These are phyloP conservation scores for Heterotis niloticus DNA, from an alignment of 2,113 vertebrate species.

Conservation along the genomic window DNA sequence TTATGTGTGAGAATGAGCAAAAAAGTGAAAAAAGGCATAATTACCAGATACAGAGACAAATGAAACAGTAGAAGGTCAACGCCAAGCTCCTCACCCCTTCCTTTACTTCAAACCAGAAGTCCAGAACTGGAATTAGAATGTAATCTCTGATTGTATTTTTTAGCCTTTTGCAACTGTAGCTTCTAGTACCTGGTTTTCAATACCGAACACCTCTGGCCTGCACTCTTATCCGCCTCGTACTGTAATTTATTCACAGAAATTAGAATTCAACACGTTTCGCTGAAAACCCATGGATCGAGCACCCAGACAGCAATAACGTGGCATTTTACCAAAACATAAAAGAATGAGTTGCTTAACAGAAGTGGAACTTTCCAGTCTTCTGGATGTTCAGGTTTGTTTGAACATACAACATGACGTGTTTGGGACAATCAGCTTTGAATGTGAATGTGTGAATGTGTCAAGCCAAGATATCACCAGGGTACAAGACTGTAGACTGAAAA, in stretches of 20 bases:
- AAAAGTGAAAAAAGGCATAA: slow-evolving; percentile 16
- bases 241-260: slow-evolving; percentile 7
- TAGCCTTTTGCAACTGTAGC: slow-evolving; percentile 36
- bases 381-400: slow-evolving; percentile 42
- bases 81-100: slow-evolving; percentile 47
- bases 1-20: no score
- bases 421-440: slow-evolving; percentile 57
- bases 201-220: slow-evolving; percentile 26
- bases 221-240: slow-evolving; percentile 23
- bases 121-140: slow-evolving; percentile 59
- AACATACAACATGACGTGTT: slow-evolving; percentile 63
- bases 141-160: slow-evolving; percentile 55
- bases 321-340: slow-evolving; percentile 31
- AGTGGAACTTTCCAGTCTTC: slow-evolving; percentile 44
- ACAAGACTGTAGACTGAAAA: slow-evolving; percentile 25
- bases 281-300: background rate
- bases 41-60: slow-evolving; percentile 28
- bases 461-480: background rate
- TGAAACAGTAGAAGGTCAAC: slow-evolving; percentile 41
- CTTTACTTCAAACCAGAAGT: slow-evolving; percentile 37
- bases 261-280: background rate
- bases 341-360: slow-evolving; percentile 45
- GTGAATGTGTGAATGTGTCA: slow-evolving; percentile 45
- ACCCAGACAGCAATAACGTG: slow-evolving; percentile 39
- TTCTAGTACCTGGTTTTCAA: slow-evolving; percentile 36